phyloP scores from a whole-genome alignment of 2,888 invertebrate species.

The Scaptomyza tumidula region DNA sequence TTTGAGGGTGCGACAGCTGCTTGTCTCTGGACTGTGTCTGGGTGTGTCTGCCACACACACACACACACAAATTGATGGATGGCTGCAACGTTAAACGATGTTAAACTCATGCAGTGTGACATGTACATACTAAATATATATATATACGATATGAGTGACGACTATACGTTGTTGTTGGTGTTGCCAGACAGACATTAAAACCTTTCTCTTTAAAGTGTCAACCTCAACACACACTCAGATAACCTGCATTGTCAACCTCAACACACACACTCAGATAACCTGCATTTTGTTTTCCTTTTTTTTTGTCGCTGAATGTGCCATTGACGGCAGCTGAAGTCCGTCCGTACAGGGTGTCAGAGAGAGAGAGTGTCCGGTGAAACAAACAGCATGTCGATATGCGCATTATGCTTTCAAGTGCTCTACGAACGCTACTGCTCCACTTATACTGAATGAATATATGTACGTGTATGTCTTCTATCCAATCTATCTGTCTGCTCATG shows the following conservation, averaged over 20 bases:
- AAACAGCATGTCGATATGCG: slow-evolving; percentile 56
- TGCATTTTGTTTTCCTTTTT: neutral
- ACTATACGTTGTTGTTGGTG: neutral
- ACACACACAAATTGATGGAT: slow-evolving; percentile 33
- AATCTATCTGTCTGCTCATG: neutral
- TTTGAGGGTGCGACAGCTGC: neutral
- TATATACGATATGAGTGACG: slow-evolving; percentile 3
- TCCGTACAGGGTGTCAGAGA: slow-evolving; percentile 17
- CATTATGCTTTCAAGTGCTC: slow-evolving; percentile 57
- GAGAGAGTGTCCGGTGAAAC: slow-evolving; percentile 7
- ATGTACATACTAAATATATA: slow-evolving; percentile 4
- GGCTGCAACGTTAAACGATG: slow-evolving; percentile 45
- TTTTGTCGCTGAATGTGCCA: slow-evolving; percentile 15
- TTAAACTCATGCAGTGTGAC: slow-evolving; percentile 20
- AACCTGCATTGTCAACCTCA: slow-evolving; percentile 27
- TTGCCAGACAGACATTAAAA: neutral
- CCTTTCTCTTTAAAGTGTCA: slow-evolving; percentile 56
- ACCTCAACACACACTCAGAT: slow-evolving; percentile 28
- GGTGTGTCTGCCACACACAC: slow-evolving; percentile 31
- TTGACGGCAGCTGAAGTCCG: slow-evolving; percentile 42
- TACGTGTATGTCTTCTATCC: neutral
- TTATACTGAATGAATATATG: slow-evolving; percentile 5
- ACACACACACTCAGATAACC: slow-evolving; percentile 9
- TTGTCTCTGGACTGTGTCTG: slow-evolving; percentile 19
- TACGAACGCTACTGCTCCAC: slow-evolving; percentile 36